Evolutionary conservation across 1,140 invertebrate genomes (phyloP), one percentile per base, ranked within the genome.

Genomic region (Spodoptera frugiperda): DNA sequence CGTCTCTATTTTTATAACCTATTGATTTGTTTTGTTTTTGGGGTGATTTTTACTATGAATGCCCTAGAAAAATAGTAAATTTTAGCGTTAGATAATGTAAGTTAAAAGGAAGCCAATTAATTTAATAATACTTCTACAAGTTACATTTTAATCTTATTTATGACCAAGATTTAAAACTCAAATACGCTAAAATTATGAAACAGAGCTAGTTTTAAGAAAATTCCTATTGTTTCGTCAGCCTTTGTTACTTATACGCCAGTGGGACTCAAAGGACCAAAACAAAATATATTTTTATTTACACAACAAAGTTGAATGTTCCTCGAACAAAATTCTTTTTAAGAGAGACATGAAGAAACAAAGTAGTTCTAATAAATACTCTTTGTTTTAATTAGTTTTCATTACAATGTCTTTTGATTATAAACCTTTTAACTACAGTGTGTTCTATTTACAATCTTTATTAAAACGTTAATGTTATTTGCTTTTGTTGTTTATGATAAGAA

Each of bases 321-420:
- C 44, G 0, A 17, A 61, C 39, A 39, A 9, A 39, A 30, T 33
- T 61, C 30, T 61, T 44, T 44, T 11, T n/a, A 5, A 39, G 57
- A 39, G 30, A 39, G 57, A 61, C 57, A 44, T 61, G n/a, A 44
- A 61, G 57, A 39, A 44, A 61, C 57, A 61, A 61, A 39, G 57
- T 61, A 61, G 57, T 61, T 61, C 33, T 39, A 39, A 61, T 61
- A 61, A 61, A 61, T 39, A 61, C n/a, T 39, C 30, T 39, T 44
- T 61, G 33, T 61, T 25, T 59, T 61, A 61, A 61, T 61, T 61
- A 44, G 33, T n/a, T n/a, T n/a, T n/a, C n/a, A 33, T 61, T 17
- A 44, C 57, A 61, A 44, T 44, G 57, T 61, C n/a, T 61, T 61
- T 44, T 44, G 8, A 39, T 61, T 44, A 39, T 5, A 59, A 39